Conservation (phyloP, 2,888 invertebrate species). For the Pharmacophagus antenor region DNA sequence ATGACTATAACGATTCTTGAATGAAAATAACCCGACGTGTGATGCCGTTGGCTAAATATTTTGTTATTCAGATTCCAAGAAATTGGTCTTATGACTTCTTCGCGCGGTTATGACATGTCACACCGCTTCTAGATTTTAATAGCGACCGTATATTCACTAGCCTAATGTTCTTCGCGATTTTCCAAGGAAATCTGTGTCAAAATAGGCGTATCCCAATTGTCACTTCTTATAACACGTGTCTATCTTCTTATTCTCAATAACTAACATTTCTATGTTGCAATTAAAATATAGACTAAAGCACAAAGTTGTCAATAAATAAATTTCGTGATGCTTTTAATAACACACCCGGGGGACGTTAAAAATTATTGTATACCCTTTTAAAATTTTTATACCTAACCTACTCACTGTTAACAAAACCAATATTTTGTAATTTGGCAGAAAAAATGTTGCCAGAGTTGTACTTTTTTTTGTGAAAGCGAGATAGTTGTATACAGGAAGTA, state of each 20-base stretch:
- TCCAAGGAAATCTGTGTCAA: background rate
- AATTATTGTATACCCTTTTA: no score
- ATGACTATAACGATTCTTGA: slow-evolving; percentile 26
- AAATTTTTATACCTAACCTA: no score
- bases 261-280: no score
- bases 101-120: no score
- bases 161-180: no score
- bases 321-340: no score
- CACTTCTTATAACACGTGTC: background rate
- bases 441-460: background rate
- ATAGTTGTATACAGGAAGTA: slow-evolving; percentile 30
- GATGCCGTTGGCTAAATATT: slow-evolving; percentile 13
- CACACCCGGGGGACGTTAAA: no score
- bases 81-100: slow-evolving; percentile 19
- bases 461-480: slow-evolving; percentile 31
- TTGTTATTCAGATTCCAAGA: slow-evolving; percentile 14
- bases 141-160: background rate
- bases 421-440: no score
- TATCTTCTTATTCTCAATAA: no score
- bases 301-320: no score
- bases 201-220: background rate
- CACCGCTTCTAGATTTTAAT: background rate
- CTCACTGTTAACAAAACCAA: no score
- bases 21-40: slow-evolving; percentile 23
- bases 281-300: no score